Base-by-base conservation (phyloP, 1,140 invertebrate species). In the Drosophila tsacasi region DNA sequence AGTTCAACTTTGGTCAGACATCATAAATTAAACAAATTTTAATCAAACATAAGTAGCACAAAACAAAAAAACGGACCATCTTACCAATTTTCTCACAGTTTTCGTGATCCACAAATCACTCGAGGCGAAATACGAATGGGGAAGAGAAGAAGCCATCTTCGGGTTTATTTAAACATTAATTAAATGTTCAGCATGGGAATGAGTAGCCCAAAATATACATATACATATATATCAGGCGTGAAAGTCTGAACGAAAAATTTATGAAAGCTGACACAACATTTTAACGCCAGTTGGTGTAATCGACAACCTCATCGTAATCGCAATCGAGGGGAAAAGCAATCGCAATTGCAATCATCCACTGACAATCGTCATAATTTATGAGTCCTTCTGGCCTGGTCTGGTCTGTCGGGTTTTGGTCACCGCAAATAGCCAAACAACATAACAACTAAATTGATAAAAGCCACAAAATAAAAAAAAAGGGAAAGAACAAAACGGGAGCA, bases 321-420 rank as follows among this genome's bases (percentile, higher is more conserved):
- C n/a, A 39, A 63, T 65, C 54, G 54, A 9, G 35, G 13, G 8
- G 21, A 5, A 57, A n/a, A 12, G 69, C 73, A 81, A 55, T 49
- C 64, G 61, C 61, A 79, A 61, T 62, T 72, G 47, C 57, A 82
- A 67, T 69, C 71, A 73, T 72, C 37, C 75, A 79, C 17, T 72
- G 68, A 67, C 84, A 84, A 49, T 90, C 77, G 85, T 89, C 78
- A 84, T 89, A 84, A 89, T 90, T 89, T 89, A 89, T 89, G 74
- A 52, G 49, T 67, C 63, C 65, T 82, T 66, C 62, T 77, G 72
- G 49, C 25, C 42, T 58, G 65, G 44, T 9, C 30, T 2, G 27
- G 25, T 19, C 60, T 55, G 44, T 32, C 32, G 61, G 62, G 47
- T 27, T 50, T 50, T 73, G 66, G 69, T 72, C 37, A 69, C 42